Base-by-base conservation (phyloP, 2,888 invertebrate genomes). In the Drosophila macrothrix region DNA sequence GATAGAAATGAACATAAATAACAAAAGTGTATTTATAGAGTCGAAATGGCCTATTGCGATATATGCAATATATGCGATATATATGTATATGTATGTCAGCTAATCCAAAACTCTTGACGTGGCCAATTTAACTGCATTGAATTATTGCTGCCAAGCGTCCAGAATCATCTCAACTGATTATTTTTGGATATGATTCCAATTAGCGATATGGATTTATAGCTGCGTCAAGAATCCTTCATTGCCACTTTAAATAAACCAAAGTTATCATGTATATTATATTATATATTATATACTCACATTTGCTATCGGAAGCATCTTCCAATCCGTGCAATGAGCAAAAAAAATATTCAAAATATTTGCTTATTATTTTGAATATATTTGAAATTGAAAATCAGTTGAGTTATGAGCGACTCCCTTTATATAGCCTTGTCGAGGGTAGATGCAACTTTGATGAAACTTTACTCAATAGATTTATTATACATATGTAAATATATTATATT, bases 1-100 rank as follows among this genome's bases (percentile, higher is more conserved):
- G 28, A 37, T 37, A n/a, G 3, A 66, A 67, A 37, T 3, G 50
- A 35, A 33, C 61, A 71, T 70, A 66, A 79, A 77, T 75, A 69
- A 56, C 55, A 22, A 58, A 25, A 1, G 10, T 60, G 49, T 67
- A 65, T 67, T 72, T 67, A 61, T 64, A 66, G 73, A 64, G 37
- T 50, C 35, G 4, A 22, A 43, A 28, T n/a, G 61, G 46, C 55
- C 35, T 46, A 43, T 61, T 56, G 73, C 25, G 19, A 66, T 58
- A 53, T 31, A 54, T 28, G 19, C 61, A 19, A 65, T 46, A 50
- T 37, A 1, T 14, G 31, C 35, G 35, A 35, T 29, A 12, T 33
- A 12, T 16, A 16, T 5, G 5, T 7, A 14, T 12, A n/a, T 4
- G 10, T 10, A 41, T 41, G n/a, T n/a, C 10, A 52, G 41, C 41